Evolutionary conservation across 2,888 invertebrate species (phyloP), one percentile per base, ranked within the genome.

Genomic region (Euspilapteryx auroguttella): DNA sequence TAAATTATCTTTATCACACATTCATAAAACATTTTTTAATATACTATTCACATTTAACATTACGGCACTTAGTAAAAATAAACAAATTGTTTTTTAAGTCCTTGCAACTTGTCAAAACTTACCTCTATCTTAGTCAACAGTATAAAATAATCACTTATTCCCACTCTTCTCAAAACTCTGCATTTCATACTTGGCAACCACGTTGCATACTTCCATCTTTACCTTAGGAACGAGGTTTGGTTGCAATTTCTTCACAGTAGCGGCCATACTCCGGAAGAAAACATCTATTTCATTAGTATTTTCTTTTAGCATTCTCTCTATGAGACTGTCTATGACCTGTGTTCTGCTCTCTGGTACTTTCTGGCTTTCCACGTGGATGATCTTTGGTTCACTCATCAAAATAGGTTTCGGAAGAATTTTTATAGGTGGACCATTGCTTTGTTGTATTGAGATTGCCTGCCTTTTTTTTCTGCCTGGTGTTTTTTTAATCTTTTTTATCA

Each of bases 131-230:
- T 17, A 5, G 8, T 17, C n/a, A n/a, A n/a, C n/a, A n/a, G n/a
- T n/a, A n/a, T n/a, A n/a, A n/a, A n/a, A n/a, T n/a, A n/a, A n/a
- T n/a, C n/a, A n/a, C n/a, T n/a, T n/a, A n/a, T 17, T 17, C 5
- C 8, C 8, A 12, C 13, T 14, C 13, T 62, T 71, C 20, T 69
- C 68, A 41, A 66, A 73, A 47, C 58, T 71, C 37, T 71, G 71
- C 71, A 75, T 73, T 49, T 75, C 75, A 44, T 75, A 75, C 40
- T 73, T 75, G 0, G 75, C 75, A 30, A 75, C 73, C 4, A 75
- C 73, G 49, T 69, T 75, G 35, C 75, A 75, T 12, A 75, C 75
- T 45, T 75, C 75, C 75, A 75, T 73, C 37, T 75, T 75, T 0
- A 73, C 73, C 51, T 73, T 73, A 12, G 75, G 75, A 41, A 75